Base-by-base conservation (phyloP, 2,113 vertebrate species). In the Picathartes gymnocephalus region DNA sequence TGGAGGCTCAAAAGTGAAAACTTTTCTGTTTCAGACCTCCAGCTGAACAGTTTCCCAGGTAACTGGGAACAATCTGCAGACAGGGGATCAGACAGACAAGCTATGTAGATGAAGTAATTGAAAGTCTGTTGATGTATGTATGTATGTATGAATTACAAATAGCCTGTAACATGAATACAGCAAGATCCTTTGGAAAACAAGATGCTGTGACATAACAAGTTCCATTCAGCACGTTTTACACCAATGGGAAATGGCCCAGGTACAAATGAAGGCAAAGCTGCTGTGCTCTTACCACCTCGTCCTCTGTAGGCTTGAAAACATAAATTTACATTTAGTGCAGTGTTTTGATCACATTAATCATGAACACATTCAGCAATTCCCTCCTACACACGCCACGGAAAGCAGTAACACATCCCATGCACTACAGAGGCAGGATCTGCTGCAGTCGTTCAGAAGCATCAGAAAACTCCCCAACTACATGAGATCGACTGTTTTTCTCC, bases 291-390 rank as follows among this genome's bases (percentile, higher is more conserved):
- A 99, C 99, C 99, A 98, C 99, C 98, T 99, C 99, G 48, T 99
- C 99, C 98, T 99, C 98, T 68, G 96, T 45, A 98, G 98, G 99
- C 99, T 99, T 99, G 99, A 98, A 99, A 99, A 98, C 97, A 98
- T 93, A 98, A 99, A 98, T 97, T 97, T 96, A 98, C 82, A 97
- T 98, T 98, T 99, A 99, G 97, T 98, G 98, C 91, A 92, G 86
- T 58, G 91, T 97, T 90, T 77, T 15, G 62, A 86, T 94, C 89
- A 92, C 72, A 85, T 89, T 79, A 83, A 95, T 93, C 87, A 97
- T 2, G 19, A 97, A 84, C 90, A 95, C 93, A 66, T 61, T 77
- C 72, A 94, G 6, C 11, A 84, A 81, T 8, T 54, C 60, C 86
- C 87, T 92, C 74, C 87, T 72, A 35, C 8, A 9, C 78, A 70